phyloP scores from a whole-genome alignment of 2,113 vertebrate genomes.

The Notiomystis cincta region DNA sequence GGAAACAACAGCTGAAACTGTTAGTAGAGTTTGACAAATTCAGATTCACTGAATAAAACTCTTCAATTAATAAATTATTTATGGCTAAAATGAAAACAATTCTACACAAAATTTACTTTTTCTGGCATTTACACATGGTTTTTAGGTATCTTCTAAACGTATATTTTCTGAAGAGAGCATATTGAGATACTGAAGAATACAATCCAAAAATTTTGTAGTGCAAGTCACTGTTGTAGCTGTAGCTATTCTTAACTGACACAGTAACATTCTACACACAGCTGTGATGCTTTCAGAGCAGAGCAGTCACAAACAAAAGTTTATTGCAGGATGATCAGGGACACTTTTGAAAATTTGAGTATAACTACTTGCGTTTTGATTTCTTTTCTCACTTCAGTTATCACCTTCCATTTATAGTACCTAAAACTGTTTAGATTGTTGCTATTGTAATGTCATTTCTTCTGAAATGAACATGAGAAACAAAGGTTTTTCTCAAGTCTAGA shows the following conservation, averaged over 20 bases:
- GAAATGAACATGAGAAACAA: neutral
- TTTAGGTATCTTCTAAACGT: neutral
- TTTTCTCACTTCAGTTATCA: neutral
- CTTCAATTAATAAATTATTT: neutral
- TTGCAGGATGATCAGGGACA: neutral
- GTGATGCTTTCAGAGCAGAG: neutral
- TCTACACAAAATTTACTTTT: neutral
- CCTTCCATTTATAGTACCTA: neutral
- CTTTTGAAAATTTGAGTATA: neutral
- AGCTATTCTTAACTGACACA: neutral
- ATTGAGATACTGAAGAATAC: neutral
- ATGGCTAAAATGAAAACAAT: neutral
- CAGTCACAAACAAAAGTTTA: neutral
- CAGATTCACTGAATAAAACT: neutral
- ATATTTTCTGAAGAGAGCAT: neutral
- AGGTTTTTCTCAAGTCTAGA: neutral
- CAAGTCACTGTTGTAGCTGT: neutral
- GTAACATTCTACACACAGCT: neutral
- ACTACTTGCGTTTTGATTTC: neutral
- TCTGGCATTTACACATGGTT: neutral
- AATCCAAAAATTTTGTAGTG: neutral
- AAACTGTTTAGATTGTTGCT: neutral
- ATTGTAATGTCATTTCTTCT: neutral
- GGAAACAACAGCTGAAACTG: neutral
- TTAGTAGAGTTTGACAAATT: neutral